Base-by-base conservation (phyloP, 2,888 invertebrate species). In the Volucella bombylans region DNA sequence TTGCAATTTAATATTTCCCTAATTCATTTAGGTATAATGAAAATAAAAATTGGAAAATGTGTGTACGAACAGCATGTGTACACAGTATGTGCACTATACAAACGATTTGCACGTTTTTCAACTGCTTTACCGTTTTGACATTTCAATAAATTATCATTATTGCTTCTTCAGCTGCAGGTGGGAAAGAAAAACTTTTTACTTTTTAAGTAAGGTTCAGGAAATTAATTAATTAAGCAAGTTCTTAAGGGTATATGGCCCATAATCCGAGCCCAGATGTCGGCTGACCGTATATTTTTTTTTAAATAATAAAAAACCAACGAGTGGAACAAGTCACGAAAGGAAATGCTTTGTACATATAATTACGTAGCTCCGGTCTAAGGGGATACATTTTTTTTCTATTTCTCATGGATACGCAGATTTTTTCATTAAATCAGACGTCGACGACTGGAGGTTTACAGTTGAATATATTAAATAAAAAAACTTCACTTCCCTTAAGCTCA, bases 361-460 rank as follows among this genome's bases (percentile, higher is more conserved):
- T 39, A 55, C 39, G 15, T 8, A 39, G 14, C 39, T 38, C 6
- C 11, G 54, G 12, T 10, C 39, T 39, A n/a, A 57, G 39, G 55
- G 39, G 15, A 57, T 38, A 59, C 15, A 12, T 59, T 59, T 41
- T 57, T n/a, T 31, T 57, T 9, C 57, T 4, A 59, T 50, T 50
- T 57, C 14, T 49, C 41, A 15, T 38, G 4, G 23, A 49, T 31
- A 50, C 52, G 12, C 15, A 57, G 57, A 41, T n/a, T 52, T 61
- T 39, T 59, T 71, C 12, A 69, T 57, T 69, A 39, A 39, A 38
- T 41, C 2, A 11, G 14, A 23, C 39, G 18, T 54, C 50, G 50
- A 47, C 54, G 38, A 6, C 1, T 4, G 31, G 31, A 6, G 62
- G 45, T 45, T 64, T 73, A 73, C 62, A 73, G 11, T 64, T 73